Evolutionary conservation across 2,797 vertebrate genomes (phyloP), one percentile per base, ranked within the genome.

Genomic region (Spinibarbus caldwelli): DNA sequence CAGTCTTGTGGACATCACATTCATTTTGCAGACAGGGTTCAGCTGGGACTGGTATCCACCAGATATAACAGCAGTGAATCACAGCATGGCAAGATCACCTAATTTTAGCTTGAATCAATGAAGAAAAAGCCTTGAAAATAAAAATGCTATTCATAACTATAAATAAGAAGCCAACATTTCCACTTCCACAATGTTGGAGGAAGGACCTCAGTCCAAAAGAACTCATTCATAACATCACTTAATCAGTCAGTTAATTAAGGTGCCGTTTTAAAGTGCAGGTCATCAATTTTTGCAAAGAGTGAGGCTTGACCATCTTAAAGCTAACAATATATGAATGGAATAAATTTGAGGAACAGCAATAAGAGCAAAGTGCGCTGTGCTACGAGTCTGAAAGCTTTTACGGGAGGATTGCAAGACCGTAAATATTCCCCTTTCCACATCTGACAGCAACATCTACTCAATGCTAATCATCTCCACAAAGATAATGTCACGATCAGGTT

Each of bases 341-440:
- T 78, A 78, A 31, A 84, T 84, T 12, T 31, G 7, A 68, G 62
- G 26, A 45, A 62, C 59, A 34, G 67, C 70, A 76, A 68, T 81
- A 81, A 43, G 43, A 81, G 64, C 84, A 72, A 72, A 72, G 41
- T 52, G 82, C 4, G 15, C 82, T 26, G 11, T n/a, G 57, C 68
- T 73, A 66, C 1, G 17, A 64, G 76, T 54, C 67, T 64, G 54
- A 84, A 79, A 80, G 76, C 86, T 71, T 79, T 86, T 78, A 78
- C 52, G 4, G 38, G 76, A 23, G 31, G n/a, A 21, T 34, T 36
- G 71, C 29, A 68, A 36, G 10, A n/a, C 9, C 49, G 59, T 86
- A 68, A 6, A 82, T 77, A 31, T 49, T 54, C 19, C 70, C 2
- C 64, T 67, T 62, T 71, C 26, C 80, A 62, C 82, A 38, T 85